Conservation (phyloP, 2,113 vertebrate genomes). For the Eulemur macaco region DNA sequence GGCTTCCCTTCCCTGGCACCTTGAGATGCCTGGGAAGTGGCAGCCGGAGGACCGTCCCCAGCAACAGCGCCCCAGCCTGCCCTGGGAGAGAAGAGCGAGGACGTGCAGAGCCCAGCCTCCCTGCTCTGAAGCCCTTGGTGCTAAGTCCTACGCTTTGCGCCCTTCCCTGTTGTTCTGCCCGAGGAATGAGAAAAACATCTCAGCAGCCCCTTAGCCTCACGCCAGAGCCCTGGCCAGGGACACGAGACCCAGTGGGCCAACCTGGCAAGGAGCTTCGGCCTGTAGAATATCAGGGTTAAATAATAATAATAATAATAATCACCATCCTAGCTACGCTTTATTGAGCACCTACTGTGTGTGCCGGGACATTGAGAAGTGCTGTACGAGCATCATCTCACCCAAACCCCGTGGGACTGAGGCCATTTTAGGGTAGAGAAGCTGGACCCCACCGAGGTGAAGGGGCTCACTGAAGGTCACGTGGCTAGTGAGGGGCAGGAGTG, state of each 20-base stretch:
- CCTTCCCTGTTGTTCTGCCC: background rate
- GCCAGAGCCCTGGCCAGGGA: background rate
- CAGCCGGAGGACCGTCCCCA: background rate
- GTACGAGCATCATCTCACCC: too few species aligned
- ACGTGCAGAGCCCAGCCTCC: too few species aligned
- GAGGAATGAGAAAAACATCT: background rate
- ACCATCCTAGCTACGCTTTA: background rate
- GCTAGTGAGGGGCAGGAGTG: background rate
- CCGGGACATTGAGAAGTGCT: background rate
- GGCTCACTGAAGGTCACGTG: background rate
- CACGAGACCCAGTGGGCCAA: fast-evolving
- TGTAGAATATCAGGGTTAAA: background rate
- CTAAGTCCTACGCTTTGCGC: too few species aligned
- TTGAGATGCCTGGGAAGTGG: background rate
- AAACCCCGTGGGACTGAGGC: background rate
- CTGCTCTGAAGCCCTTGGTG: background rate
- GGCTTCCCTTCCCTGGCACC: background rate
- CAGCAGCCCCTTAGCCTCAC: background rate
- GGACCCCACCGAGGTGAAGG: background rate
- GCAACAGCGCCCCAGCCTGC: background rate
- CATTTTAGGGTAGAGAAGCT: background rate
- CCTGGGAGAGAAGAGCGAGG: background rate
- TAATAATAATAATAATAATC: background rate
- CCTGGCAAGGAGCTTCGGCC: fast-evolving
- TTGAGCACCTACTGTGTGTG: background rate